Evolutionary conservation across 2,888 invertebrate species (phyloP).

Genomic region (Tortricodes alternella): DNA sequence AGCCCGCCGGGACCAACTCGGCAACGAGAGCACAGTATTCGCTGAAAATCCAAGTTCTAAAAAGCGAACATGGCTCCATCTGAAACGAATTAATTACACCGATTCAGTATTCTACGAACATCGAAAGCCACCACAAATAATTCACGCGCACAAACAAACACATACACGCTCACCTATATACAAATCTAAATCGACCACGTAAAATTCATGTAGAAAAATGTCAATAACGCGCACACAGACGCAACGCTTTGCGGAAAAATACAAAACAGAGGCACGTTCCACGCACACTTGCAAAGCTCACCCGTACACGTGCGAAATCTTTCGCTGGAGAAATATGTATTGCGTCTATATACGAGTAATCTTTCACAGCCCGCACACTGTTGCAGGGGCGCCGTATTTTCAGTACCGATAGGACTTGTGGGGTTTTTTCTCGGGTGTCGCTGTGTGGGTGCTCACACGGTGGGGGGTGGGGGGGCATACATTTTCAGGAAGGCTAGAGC

Average conservation of each 20-base stretch:
- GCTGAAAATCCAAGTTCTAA: constrained; percentile 1
- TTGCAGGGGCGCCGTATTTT: constrained; percentile 34
- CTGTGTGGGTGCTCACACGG: constrained; percentile 51
- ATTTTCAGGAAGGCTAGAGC: constrained; percentile 78
- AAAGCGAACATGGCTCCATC: constrained; percentile 43
- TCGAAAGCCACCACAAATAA: constrained; percentile 69
- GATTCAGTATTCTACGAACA: constrained; percentile 71
- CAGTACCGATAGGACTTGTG: constrained; percentile 53
- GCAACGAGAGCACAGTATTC: not conserved
- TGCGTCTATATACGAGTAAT: constrained; percentile 66
- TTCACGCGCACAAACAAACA: constrained; percentile 54
- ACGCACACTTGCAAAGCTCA: constrained; percentile 41
- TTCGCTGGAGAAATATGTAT: constrained; percentile 64
- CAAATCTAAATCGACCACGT: constrained; percentile 71
- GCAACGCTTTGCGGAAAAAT: constrained; percentile 39
- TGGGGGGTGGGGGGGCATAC: constrained; percentile 57
- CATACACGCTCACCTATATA: constrained; percentile 48
- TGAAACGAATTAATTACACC: constrained; percentile 75
- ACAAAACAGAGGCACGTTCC: constrained; percentile 44
- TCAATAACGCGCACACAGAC: constrained; percentile 68
- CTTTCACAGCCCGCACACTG: constrained; percentile 62
- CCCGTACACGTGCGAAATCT: constrained; percentile 50
- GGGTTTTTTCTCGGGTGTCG: constrained; percentile 62
- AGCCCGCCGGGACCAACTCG: not conserved
- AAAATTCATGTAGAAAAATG: constrained; percentile 81